Evolutionary conservation across 2,113 vertebrate genomes (phyloP).

Genomic region (Sphaerodactylus townsendi): DNA sequence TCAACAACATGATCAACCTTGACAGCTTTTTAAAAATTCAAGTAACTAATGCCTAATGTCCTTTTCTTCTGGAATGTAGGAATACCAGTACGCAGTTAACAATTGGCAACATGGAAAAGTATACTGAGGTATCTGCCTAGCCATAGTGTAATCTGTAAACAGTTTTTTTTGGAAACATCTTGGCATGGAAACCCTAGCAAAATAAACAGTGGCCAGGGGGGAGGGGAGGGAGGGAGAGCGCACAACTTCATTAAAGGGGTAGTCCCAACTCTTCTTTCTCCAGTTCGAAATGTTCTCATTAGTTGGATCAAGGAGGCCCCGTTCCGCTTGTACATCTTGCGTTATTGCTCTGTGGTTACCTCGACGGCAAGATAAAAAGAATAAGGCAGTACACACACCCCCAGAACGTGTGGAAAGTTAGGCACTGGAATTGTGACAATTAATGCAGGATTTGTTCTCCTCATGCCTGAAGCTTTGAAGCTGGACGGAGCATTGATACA

Average conservation of each 20-base stretch:
- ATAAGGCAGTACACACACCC: constrained; percentile 65
- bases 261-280: constrained; percentile 7
- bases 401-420: constrained; percentile 66
- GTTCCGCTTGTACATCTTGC: constrained; percentile 40
- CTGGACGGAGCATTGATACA: constrained; percentile 91
- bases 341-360: constrained; percentile 77
- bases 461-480: constrained; percentile 87
- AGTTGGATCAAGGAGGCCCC: constrained; percentile 42
- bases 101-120: constrained; percentile 58
- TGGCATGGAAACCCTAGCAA: constrained; percentile 51
- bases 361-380: constrained; percentile 53
- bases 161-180: constrained; percentile 57
- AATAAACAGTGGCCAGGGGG: constrained; percentile 32
- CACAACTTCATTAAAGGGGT: constrained; percentile 21
- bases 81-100: constrained; percentile 16
- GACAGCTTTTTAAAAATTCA: constrained; percentile 55
- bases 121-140: constrained; percentile 75
- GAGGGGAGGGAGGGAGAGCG: not conserved
- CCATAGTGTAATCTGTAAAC: constrained; percentile 74
- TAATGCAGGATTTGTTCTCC: constrained; percentile 75
- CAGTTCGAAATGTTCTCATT: constrained; percentile 48
- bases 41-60: constrained; percentile 64
- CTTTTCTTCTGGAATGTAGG: constrained; percentile 38
- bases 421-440: constrained; percentile 82
- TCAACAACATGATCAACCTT: constrained; percentile 51